Base-by-base conservation (phyloP, 2,797 vertebrate genomes). In the Pachyuromys duprasi region DNA sequence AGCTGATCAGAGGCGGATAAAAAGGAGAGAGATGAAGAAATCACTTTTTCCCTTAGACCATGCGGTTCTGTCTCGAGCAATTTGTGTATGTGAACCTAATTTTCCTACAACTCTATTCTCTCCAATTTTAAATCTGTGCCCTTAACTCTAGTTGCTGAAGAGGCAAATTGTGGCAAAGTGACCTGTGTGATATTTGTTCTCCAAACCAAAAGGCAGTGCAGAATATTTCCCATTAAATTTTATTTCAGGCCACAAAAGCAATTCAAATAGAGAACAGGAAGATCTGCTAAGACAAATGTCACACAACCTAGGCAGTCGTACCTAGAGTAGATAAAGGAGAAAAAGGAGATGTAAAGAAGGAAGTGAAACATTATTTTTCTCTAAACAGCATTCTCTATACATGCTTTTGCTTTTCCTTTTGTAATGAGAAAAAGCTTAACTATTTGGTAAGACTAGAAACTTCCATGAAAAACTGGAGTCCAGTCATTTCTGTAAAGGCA, bases 401-500 rank as follows among this genome's bases (percentile, higher is more conserved):
- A 78, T 75, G 36, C 5, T 14, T 90, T 93, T 86, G 84, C 69
- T 95, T 93, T 84, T 39, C 14, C 33, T 93, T 94, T 96, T 89
- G 63, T 60, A 72, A 8, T 0, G 86, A 90, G 22, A 91, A 89
- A 94, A 13, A 65, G 91, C 79, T 95, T 89, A 97, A 95, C 74
- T 96, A 95, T 84, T 96, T 97, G 95, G 89, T 94, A 97, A 95
- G 78, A 1, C 63, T 57, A 74, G 49, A 69, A 93, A 96, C 60
- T 53, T 82, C 93, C 92, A 69, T 20, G 94, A 88, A 83, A 95
- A 78, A 93, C 67, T 96, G 92, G 96, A 96, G 93, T 79, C 87
- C 82, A 75, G 72, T 98, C 95, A 81, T 96, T 97, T 98, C 90
- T 96, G 75, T 82, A 92, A 97, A 97, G 36, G 39, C 93, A 86